phyloP scores from a whole-genome alignment of 53 echinoderm and acorn worm species.

The Hippasteria phrygiana region DNA sequence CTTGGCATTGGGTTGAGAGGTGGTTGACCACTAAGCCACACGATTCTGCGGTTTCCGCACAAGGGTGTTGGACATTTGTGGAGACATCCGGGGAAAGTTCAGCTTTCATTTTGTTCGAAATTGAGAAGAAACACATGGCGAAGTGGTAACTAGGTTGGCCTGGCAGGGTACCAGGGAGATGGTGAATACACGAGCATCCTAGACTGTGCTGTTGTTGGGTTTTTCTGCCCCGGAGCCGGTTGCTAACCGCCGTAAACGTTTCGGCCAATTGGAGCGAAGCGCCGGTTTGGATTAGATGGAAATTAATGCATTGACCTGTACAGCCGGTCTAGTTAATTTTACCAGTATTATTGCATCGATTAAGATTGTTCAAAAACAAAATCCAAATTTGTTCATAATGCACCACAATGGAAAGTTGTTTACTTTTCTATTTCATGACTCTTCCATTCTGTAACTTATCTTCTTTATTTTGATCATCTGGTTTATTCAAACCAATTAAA shows the following conservation, averaged over 20 bases:
- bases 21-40: conserved; percentile 48
- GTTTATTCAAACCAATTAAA: too few relatives aligned
- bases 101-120: background rate
- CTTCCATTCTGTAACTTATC: too few relatives aligned
- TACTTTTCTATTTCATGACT: too few relatives aligned
- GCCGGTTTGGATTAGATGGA: background rate
- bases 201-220: background rate
- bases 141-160: background rate
- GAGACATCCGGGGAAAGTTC: conserved; percentile 14
- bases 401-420: too few relatives aligned
- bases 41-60: background rate
- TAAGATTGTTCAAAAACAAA: too few relatives aligned
- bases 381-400: too few relatives aligned
- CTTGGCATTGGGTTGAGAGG: background rate
- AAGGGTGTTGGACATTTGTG: background rate
- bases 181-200: background rate
- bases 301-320: background rate
- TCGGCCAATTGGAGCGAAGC: conserved; percentile 39
- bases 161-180: background rate
- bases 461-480: too few relatives aligned
- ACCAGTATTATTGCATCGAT: too few relatives aligned
- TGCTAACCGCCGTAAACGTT: background rate
- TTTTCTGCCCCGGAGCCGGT: conserved; percentile 26
- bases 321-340: background rate
- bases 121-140: background rate